Evolutionary conservation across 1,140 invertebrate species (phyloP).

Genomic region (Aphaenogaster floridana): DNA sequence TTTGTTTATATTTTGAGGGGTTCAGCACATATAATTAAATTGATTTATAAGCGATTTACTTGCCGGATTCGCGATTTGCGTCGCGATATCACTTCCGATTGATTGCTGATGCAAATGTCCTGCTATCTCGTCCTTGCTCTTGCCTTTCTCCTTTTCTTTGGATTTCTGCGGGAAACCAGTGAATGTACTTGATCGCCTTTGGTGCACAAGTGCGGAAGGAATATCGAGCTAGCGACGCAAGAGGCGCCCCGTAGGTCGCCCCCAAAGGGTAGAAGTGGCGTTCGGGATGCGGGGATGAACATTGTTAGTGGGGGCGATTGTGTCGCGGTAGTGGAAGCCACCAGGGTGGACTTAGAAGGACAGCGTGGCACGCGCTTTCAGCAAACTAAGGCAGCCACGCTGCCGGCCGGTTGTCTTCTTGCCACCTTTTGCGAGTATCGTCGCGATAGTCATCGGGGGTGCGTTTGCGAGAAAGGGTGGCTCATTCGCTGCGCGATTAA

Average conservation of each 20-base stretch:
- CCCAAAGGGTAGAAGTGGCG: constrained; percentile 42
- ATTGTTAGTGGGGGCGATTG: constrained; percentile 32
- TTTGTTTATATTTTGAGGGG: neutral
- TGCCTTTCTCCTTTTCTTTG: neutral
- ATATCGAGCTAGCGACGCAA: constrained; percentile 68
- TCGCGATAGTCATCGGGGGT: constrained; percentile 33
- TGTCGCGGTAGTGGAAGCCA: constrained; percentile 58
- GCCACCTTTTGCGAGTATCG: constrained; percentile 47
- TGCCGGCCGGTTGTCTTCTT: constrained; percentile 51
- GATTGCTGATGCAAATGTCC: neutral
- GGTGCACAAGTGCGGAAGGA: constrained; percentile 72
- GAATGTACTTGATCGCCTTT: constrained; percentile 68
- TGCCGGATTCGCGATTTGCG: constrained; percentile 10
- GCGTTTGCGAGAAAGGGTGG: constrained; percentile 4
- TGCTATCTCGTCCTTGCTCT: neutral
- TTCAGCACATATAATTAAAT: neutral
- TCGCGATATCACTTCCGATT: neutral
- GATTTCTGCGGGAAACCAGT: neutral
- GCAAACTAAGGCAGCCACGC: constrained; percentile 65
- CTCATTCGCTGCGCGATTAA: constrained; percentile 38
- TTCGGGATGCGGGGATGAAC: constrained; percentile 20
- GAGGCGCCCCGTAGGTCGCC: neutral
- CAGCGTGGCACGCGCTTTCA: constrained; percentile 67
- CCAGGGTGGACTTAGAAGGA: constrained; percentile 53
- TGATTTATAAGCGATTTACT: constrained; percentile 22